A percentile compares a stretch with the other conserved stretches of the same genome.
Evolutionary conservation across 2,113 vertebrate genomes (phyloP).

Genomic region (Vulpes lagopus): DNA sequence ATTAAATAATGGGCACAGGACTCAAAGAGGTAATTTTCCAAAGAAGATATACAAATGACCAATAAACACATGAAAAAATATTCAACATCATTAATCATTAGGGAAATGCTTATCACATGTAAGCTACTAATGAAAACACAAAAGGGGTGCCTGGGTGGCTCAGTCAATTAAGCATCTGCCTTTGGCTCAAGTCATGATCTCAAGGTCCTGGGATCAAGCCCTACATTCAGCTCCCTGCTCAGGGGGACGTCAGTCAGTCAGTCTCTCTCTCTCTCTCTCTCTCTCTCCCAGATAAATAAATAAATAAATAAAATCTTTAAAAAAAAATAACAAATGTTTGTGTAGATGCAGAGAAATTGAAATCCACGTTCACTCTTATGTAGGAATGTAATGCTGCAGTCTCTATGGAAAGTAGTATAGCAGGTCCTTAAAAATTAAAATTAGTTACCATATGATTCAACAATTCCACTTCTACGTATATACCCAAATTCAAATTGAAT

Average conservation of each 20-base stretch:
- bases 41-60: neutral
- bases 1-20: neutral
- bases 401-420: neutral
- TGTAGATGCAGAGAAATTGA: neutral
- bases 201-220: neutral
- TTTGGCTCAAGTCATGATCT: neutral
- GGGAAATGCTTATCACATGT: neutral
- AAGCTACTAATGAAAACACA: neutral
- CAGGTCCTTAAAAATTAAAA: neutral
- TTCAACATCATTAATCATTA: constrained; percentile 4
- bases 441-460: neutral
- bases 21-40: neutral
- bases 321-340: neutral
- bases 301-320: neutral
- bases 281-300: neutral
- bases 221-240: neutral
- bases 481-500: neutral
- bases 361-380: neutral
- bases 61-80: neutral
- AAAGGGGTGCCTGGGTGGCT: neutral
- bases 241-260: too few species aligned
- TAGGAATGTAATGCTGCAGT: neutral
- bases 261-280: neutral
- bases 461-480: neutral
- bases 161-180: neutral